phyloP scores from a whole-genome alignment of 2,888 invertebrate species.

The Mythimna lalbum region DNA sequence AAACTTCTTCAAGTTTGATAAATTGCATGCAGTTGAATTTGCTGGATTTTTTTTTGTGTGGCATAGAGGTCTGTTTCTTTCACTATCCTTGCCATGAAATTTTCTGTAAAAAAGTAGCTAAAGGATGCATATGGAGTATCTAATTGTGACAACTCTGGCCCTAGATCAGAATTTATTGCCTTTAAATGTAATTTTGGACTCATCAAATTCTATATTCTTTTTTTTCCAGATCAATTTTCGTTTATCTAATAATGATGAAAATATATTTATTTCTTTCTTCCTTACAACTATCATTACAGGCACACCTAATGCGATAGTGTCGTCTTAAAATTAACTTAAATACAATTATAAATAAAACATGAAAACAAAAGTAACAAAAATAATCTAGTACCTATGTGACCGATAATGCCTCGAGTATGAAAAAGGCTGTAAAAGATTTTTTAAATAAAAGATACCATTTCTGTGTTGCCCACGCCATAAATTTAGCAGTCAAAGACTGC shows the following conservation, averaged over 20 bases:
- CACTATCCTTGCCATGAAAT: not conserved
- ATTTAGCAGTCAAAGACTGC: constrained; percentile 55
- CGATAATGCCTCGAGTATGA: constrained; percentile 21
- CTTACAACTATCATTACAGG: too few species aligned
- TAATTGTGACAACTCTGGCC: not conserved
- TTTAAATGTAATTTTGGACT: not conserved
- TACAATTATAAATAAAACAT: too few species aligned
- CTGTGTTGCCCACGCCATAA: constrained; percentile 56
- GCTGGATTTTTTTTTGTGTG: not conserved
- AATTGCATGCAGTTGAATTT: not conserved
- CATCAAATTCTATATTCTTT: not conserved
- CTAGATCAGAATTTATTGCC: not conserved
- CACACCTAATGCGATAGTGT: too few species aligned
- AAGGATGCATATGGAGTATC: constrained; percentile 1
- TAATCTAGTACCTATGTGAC: too few species aligned
- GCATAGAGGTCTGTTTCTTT: not conserved
- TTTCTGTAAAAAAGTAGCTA: not conserved
- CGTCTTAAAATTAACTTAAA: too few species aligned
- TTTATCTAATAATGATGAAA: not conserved
- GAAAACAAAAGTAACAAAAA: too few species aligned
- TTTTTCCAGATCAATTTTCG: not conserved
- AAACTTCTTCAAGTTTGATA: not conserved
- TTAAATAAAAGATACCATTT: constrained; percentile 51
- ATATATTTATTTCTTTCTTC: too few species aligned
- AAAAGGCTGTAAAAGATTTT: constrained; percentile 29